A percentile compares a stretch with the other conserved stretches of the same genome.
Evolutionary conservation across 2,797 vertebrate species (phyloP).

Genomic region (Scyliorhinus canicula): DNA sequence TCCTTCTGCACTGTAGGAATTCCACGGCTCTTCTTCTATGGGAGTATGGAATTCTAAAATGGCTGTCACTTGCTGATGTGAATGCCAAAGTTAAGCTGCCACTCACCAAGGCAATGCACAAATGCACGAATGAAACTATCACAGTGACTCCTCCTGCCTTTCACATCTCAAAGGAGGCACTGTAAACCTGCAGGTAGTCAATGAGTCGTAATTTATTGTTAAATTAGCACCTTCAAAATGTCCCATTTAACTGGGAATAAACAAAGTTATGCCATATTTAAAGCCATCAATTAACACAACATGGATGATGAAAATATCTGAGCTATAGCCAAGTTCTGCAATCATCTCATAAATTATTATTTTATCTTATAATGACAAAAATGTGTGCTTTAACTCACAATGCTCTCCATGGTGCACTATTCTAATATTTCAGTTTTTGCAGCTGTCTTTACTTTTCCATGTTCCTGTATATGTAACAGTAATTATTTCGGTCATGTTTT

Average conservation of each 20-base stretch:
- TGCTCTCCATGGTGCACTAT: not conserved
- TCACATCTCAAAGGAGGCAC: not conserved
- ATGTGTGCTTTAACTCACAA: not conserved
- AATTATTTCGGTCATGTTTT: conserved; percentile 30
- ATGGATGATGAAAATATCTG: conserved; percentile 1
- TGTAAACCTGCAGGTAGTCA: not conserved
- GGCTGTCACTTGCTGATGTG: not conserved
- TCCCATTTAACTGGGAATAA: not conserved
- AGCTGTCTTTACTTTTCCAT: conserved; percentile 13
- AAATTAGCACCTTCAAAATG: not conserved
- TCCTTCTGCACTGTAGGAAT: too few species aligned
- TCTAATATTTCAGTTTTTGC: conserved; percentile 22
- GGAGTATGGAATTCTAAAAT: not conserved
- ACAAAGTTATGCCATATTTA: not conserved
- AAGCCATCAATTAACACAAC: not conserved
- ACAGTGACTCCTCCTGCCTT: not conserved
- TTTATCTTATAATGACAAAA: conserved; percentile 12
- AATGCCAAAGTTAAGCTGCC: not conserved
- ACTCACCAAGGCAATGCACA: not conserved
- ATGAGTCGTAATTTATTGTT: not conserved
- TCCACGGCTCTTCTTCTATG: too few species aligned
- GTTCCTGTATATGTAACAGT: conserved; percentile 34
- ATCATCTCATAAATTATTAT: conserved; percentile 3
- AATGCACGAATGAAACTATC: not conserved
- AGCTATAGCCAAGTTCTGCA: not conserved